A percentile compares a stretch with the other conserved stretches of the same genome.
Conservation (phyloP, 2,113 vertebrate species). For the Esox niger region DNA sequence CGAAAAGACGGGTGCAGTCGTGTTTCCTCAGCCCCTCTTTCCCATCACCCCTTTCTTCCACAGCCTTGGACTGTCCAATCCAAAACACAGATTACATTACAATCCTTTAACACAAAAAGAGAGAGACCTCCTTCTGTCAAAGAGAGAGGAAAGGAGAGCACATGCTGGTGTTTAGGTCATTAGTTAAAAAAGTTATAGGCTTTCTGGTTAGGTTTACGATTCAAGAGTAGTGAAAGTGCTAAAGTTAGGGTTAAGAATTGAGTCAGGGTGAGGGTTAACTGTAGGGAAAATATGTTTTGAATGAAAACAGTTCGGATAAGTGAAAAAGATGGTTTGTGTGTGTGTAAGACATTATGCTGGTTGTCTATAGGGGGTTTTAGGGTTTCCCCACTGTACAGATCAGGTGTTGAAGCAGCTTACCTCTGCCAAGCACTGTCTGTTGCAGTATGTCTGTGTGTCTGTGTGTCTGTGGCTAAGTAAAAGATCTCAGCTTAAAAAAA, state of each 20-base stretch:
- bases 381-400: neutral
- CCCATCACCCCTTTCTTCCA: conserved; percentile 18
- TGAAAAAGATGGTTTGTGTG: conserved; percentile 2
- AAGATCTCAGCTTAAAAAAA: too few relatives aligned
- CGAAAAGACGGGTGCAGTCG: conserved; percentile 26
- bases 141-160: neutral
- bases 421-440: neutral
- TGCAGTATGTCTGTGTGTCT: neutral
- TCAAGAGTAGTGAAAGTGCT: too few relatives aligned
- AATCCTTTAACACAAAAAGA: neutral
- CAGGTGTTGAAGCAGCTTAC: neutral
- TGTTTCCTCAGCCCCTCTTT: conserved; percentile 6
- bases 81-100: conserved; percentile 30
- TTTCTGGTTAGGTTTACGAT: too few relatives aligned
- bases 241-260: too few relatives aligned
- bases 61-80: conserved; percentile 41
- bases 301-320: too few relatives aligned
- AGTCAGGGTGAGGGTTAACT: too few relatives aligned
- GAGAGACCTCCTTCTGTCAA: conserved; percentile 17
- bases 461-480: neutral
- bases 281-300: too few relatives aligned
- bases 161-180: neutral
- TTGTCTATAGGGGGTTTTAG: too few relatives aligned
- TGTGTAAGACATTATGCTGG: conserved; percentile 27
- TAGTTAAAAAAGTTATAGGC: too few relatives aligned